A percentile compares a stretch with the other conserved stretches of the same genome.
Conservation (phyloP, 2,888 invertebrate species). For the Philopedon plagiatum region DNA sequence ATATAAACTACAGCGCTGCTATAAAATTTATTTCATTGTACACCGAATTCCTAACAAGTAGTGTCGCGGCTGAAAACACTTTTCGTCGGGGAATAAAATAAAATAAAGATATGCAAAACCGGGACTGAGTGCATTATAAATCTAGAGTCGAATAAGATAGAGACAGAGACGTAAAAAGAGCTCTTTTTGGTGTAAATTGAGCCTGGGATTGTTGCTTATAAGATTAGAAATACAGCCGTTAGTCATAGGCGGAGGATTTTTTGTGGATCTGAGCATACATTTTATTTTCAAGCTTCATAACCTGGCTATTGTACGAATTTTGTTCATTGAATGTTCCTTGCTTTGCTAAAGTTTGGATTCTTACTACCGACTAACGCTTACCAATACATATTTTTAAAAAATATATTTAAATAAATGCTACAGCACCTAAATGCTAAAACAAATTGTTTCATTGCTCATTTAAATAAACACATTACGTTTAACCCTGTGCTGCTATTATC, state of each 20-base stretch:
- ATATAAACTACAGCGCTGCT: constrained; percentile 10
- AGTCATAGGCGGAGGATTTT: neutral
- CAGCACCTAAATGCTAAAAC: no score
- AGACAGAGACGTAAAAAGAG: constrained; percentile 8
- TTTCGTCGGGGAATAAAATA: constrained; percentile 22
- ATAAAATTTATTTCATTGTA: constrained; percentile 32
- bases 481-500: no score
- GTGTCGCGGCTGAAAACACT: constrained; percentile 23
- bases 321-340: no score
- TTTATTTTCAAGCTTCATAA: no score
- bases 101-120: constrained; percentile 37
- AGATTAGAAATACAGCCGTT: neutral
- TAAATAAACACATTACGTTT: no score
- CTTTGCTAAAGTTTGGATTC: no score
- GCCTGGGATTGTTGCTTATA: constrained; percentile 18
- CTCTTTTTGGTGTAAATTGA: constrained; percentile 23
- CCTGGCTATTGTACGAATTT: no score
- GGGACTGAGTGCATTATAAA: constrained; percentile 34
- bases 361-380: no score
- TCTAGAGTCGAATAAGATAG: constrained; percentile 19
- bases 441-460: no score
- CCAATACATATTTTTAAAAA: no score
- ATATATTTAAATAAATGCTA: no score
- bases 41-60: constrained; percentile 23
- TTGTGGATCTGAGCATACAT: no score